Evolutionary conservation across 2,113 vertebrate species (phyloP), one percentile per base, ranked within the genome.

Genomic region (Gnathochromis pfefferi): DNA sequence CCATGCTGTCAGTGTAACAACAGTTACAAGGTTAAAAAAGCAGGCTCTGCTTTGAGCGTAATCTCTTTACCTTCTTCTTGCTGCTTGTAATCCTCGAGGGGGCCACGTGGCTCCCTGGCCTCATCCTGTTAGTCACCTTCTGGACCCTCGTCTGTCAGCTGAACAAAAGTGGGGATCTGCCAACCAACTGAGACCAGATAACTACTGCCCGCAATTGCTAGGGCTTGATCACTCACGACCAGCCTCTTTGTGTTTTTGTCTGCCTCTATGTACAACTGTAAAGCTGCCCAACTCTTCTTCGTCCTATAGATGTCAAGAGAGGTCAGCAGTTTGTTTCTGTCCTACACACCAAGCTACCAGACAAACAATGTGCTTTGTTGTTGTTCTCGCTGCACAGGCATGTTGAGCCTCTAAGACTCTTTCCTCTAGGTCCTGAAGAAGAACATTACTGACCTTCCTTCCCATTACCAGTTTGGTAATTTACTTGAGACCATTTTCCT

Each of bases 71-170:
- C 96, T 97, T 95, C 95, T 95, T 91, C 95, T 97, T 94, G 95
- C 92, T 95, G 95, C 95, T 95, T 94, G 95, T 98, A 98, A 99
- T 98, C 98, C 97, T 93, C 86, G 94, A 95, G 7, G 95, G 96
- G 95, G 68, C 96, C 94, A 97, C 96, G 97, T 97, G 97, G 96
- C 89, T 89, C 92, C 92, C 92, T 91, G 85, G 95, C 96, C 96
- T 99, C 97, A 99, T 99, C 98, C 97, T 97, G 96, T 99, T 98
- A 98, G 96, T 90, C 83, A 83, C 97, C 97, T 98, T 98, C 97
- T 97, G 96, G 96, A 97, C 90, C 58, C 91, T 95, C 97, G 97
- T 96, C 96, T 98, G 97, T 96, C 95, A 95, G 75, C 55, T 90
- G 83, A 83, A 33, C 87, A 81, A 90, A 93, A 84, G 80, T 88